Evolutionary conservation across 1,140 invertebrate species (phyloP).

Genomic region (Globodera rostochiensis): DNA sequence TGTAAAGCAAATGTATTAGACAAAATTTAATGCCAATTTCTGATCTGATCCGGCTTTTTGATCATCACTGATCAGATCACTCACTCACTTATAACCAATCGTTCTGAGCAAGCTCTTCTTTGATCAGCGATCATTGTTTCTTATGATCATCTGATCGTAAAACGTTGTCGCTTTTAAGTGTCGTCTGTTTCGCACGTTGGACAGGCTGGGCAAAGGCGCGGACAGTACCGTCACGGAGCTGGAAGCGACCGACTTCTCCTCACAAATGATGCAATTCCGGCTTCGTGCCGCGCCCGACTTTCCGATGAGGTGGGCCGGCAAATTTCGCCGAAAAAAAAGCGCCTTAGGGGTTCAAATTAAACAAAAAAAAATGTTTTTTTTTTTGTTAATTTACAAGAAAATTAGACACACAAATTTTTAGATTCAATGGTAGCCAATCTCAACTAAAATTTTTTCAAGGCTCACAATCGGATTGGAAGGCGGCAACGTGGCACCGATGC

Average conservation of each 20-base stretch:
- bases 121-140: too few relatives aligned
- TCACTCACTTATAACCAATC: too few relatives aligned
- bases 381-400: too few relatives aligned
- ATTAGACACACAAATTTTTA: too few relatives aligned
- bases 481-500: conserved; percentile 38
- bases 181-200: conserved; percentile 46
- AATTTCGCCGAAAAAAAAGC: neutral
- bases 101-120: too few relatives aligned
- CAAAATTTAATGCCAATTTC: too few relatives aligned
- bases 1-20: neutral
- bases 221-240: conserved; percentile 46
- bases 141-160: too few relatives aligned
- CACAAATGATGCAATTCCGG: conserved; percentile 51
- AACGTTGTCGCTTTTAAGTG: conserved; percentile 9
- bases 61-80: too few relatives aligned
- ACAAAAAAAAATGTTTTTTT: neutral
- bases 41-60: too few relatives aligned
- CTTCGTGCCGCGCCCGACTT: conserved; percentile 37
- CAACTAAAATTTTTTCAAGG: conserved; percentile 32
- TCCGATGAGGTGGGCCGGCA: conserved; percentile 39
- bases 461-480: conserved; percentile 47
- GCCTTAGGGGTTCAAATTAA: neutral
- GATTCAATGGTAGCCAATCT: neutral
- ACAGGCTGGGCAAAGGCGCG: conserved; percentile 47
- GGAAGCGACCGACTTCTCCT: conserved; percentile 49